phyloP scores from a whole-genome alignment of 2,888 invertebrate genomes.

The Magallana nippona region DNA sequence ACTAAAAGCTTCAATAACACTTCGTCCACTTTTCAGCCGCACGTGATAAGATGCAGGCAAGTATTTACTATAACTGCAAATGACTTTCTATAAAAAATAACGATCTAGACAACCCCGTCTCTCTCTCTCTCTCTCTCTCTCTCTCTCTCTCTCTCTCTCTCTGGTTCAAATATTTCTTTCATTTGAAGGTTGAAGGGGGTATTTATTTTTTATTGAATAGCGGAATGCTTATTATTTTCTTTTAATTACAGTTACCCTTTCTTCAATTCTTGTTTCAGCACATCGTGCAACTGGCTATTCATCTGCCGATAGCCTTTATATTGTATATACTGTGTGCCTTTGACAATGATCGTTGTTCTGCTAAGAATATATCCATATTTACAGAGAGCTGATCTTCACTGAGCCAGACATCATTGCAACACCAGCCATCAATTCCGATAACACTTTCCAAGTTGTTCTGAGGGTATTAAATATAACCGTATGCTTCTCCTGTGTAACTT shows the following conservation, averaged over 20 bases:
- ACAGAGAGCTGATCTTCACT: conserved; percentile 76
- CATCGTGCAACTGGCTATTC: too few relatives aligned
- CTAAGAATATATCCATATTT: neutral
- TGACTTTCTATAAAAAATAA: neutral
- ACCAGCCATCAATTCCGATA: conserved; percentile 67
- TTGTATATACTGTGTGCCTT: too few relatives aligned
- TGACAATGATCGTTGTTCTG: too few relatives aligned
- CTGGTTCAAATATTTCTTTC: too few relatives aligned
- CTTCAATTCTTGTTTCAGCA: too few relatives aligned
- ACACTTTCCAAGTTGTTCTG: conserved; percentile 68
- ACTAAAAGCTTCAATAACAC: conserved; percentile 35
- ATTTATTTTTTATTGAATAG: too few relatives aligned
- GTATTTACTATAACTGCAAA: neutral
- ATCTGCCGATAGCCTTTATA: too few relatives aligned
- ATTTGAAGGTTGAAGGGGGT: neutral
- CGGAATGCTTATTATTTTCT: too few relatives aligned
- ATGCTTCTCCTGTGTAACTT: neutral
- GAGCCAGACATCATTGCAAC: conserved; percentile 74
- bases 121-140: neutral
- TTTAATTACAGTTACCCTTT: too few relatives aligned
- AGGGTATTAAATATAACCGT: conserved; percentile 60
- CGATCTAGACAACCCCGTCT: neutral
- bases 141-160: neutral
- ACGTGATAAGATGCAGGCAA: conserved; percentile 74
- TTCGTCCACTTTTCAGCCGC: conserved; percentile 62